Evolutionary conservation across 1,140 invertebrate species (phyloP), one percentile per base, ranked within the genome.

Genomic region (Scaptomyza pallida): DNA sequence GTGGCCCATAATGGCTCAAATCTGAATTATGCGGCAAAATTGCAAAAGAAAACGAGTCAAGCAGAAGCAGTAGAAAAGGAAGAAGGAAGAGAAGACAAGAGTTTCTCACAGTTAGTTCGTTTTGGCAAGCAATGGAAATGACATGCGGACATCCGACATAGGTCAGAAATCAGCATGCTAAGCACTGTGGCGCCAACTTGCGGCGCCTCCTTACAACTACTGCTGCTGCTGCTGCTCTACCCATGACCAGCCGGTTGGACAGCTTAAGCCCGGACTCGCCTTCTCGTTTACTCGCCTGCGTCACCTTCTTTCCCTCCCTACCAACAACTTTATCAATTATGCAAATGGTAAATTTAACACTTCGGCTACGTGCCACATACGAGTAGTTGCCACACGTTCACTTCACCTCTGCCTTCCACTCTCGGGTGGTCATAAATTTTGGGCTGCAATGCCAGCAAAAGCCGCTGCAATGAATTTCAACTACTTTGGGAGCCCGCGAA

Each of bases 331-430:
- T 86, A 86, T 86, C 77, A 86, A 86, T 86, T 86, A 86, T 85
- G 81, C 69, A 85, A 85, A 85, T 85, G 64, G 81, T 54, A 81
- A 85, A 86, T 88, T 81, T 86, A 86, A 81, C 81, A 86, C 81
- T 77, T 86, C 60, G 64, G 52, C 62, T 68, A 54, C 62, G 67
- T 64, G 81, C 65, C 70, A 72, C 72, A 78, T 73, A 81, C 64
- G 47, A 71, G 26, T 19, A 23, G 45, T 54, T 48, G 52, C 44
- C 43, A 41, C 9, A 30, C 12, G 45, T 37, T 37, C 23, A 64
- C 35, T 13, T 47, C 13, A n/a, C 1, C 19, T 6, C 10, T 12
- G 9, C 16, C 8, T 30, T 44, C 6, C 16, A 12, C 33, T 15
- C 26, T 41, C n/a, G 13, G 35, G 23, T 40, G 61, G 48, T 69